Percentiles rank a stretch among this genome's conserved stretches.
These are phyloP conservation scores for Mesocentrotus franciscanus DNA, from an alignment of 53 echinoderm and acorn worm species.

Conservation along the genomic window DNA sequence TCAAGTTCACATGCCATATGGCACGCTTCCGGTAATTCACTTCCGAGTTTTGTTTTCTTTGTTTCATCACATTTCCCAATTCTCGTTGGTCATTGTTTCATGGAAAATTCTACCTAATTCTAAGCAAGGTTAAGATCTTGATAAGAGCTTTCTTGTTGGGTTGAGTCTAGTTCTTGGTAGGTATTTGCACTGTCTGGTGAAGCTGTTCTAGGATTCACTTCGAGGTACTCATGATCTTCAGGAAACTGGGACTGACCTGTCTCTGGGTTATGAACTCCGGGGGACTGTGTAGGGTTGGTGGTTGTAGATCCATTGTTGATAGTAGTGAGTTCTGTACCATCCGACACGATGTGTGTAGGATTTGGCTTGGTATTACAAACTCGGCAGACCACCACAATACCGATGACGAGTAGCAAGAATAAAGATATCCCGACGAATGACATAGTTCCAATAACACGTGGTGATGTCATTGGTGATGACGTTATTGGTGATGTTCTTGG, in stretches of 20 bases:
- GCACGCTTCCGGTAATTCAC: no score
- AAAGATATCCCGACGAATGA: conserved; percentile 3
- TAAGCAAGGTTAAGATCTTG: background rate
- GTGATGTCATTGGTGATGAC: no score
- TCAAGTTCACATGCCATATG: no score
- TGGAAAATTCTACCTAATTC: background rate
- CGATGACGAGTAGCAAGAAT: background rate
- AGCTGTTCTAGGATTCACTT: background rate
- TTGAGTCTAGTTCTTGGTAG: background rate
- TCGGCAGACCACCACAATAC: background rate
- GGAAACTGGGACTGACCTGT: background rate
- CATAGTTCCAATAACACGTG: background rate
- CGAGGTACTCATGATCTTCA: background rate
- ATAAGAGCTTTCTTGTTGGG: background rate
- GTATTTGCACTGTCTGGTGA: background rate
- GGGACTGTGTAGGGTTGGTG: background rate
- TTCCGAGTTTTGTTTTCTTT: no score
- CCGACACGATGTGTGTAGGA: background rate
- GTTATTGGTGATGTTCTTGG: no score
- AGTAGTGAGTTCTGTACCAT: background rate
- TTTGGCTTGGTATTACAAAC: background rate
- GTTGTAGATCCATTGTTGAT: background rate
- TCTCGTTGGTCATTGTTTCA: no score
- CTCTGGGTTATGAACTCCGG: background rate
- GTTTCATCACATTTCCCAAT: no score